Conservation (phyloP, 35 echinoderm and acorn worm species). For the Apostichopus californicus region DNA sequence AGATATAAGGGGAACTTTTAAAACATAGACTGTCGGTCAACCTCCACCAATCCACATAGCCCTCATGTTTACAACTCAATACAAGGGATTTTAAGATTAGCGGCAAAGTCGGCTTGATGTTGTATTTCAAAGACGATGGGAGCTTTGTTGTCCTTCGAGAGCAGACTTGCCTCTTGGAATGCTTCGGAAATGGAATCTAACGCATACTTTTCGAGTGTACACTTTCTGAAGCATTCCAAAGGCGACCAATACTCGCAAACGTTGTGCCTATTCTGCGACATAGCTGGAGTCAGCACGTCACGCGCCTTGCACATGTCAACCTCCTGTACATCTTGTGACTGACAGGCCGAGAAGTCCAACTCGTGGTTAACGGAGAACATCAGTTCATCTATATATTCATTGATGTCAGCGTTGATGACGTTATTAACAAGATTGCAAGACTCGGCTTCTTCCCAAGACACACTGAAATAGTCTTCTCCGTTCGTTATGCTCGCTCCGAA, state of each 20-base stretch:
- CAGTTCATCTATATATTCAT: slow-evolving; percentile 3
- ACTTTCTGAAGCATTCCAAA: not conserved
- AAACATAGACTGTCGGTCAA: too few relatives aligned
- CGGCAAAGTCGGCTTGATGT: not conserved
- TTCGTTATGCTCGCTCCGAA: not conserved
- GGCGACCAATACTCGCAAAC: not conserved
- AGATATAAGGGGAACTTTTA: too few relatives aligned
- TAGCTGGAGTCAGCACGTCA: not conserved
- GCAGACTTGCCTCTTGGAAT: slow-evolving; percentile 8
- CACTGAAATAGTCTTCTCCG: not conserved
- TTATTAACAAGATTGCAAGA: not conserved
- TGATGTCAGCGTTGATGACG: not conserved
- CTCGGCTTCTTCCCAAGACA: not conserved
- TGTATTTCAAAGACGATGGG: not conserved
- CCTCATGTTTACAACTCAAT: not conserved
- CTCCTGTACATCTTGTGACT: not conserved
- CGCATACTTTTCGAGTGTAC: not conserved
- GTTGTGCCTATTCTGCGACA: too few relatives aligned
- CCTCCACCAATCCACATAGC: too few relatives aligned
- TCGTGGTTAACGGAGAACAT: not conserved
- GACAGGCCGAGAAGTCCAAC: slow-evolving; percentile 1
- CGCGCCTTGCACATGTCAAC: not conserved
- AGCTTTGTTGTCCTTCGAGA: not conserved
- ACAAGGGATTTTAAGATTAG: not conserved
- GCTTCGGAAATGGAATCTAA: not conserved